Conservation (phyloP, 1,140 invertebrate genomes). For the Myzus persicae region DNA sequence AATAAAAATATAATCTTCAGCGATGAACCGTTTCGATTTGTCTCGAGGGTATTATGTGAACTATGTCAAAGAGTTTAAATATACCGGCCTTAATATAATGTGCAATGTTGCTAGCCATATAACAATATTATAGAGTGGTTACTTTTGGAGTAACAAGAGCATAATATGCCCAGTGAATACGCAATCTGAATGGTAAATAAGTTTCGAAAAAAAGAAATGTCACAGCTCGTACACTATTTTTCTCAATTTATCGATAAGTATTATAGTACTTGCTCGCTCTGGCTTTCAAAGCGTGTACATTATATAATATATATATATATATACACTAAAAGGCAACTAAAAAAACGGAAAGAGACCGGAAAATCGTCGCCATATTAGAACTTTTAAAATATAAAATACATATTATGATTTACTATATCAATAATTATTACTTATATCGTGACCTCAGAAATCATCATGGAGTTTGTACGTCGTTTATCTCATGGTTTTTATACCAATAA, state of each 20-base stretch:
- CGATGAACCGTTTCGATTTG: not conserved
- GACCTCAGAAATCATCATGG: not conserved
- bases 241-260: not conserved
- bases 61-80: not conserved
- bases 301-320: not conserved
- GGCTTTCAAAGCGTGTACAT: not conserved
- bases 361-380: not conserved
- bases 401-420: too few relatives aligned
- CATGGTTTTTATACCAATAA: not conserved
- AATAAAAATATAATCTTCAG: not conserved
- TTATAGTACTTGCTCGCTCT: not conserved
- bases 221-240: not conserved
- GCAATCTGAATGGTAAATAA: not conserved
- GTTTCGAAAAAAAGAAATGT: not conserved
- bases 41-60: not conserved
- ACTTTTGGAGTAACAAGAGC: not conserved
- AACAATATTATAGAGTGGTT: not conserved
- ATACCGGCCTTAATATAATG: not conserved
- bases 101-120: not conserved
- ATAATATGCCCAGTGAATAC: not conserved
- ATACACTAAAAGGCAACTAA: not conserved
- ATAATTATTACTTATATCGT: not conserved
- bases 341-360: not conserved
- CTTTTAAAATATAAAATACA: not conserved
- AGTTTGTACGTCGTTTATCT: too few relatives aligned